Evolutionary conservation across 2,888 invertebrate species (phyloP).

Genomic region (Apantesis nais): DNA sequence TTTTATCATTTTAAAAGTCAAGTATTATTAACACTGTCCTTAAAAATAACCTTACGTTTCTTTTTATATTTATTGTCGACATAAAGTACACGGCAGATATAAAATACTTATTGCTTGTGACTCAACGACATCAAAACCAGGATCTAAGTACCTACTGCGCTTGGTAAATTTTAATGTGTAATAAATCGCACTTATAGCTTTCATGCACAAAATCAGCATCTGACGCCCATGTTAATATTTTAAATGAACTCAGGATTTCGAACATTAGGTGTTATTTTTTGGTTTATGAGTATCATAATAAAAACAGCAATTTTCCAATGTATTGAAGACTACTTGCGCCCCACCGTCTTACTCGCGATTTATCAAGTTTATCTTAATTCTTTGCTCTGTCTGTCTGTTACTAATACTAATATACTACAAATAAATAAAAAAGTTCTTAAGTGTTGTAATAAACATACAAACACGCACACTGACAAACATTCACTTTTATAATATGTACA

Average conservation of each 20-base stretch:
- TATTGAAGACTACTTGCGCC: not conserved
- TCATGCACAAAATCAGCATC: conserved; percentile 6
- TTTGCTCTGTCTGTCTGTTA: no score
- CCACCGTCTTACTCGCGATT: no score
- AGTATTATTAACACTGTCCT: conserved; percentile 5
- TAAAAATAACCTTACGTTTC: conserved; percentile 14
- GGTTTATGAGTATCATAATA: not conserved
- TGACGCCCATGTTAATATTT: not conserved
- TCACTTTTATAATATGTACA: no score
- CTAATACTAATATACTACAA: no score
- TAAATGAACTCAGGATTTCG: not conserved
- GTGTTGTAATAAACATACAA: no score
- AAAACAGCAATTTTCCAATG: not conserved
- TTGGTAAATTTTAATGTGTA: not conserved
- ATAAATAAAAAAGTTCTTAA: no score
- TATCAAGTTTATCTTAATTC: no score
- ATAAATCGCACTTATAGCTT: conserved; percentile 6
- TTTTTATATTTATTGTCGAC: conserved; percentile 7
- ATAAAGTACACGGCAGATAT: conserved; percentile 15
- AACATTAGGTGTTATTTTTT: not conserved
- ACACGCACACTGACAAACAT: no score
- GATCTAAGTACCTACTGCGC: conserved; percentile 1
- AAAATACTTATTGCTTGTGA: conserved; percentile 14
- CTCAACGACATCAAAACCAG: not conserved
- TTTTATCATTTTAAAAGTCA: not conserved